Conservation (phyloP, 2,113 vertebrate species). For the Tychaedon coryphoeus region DNA sequence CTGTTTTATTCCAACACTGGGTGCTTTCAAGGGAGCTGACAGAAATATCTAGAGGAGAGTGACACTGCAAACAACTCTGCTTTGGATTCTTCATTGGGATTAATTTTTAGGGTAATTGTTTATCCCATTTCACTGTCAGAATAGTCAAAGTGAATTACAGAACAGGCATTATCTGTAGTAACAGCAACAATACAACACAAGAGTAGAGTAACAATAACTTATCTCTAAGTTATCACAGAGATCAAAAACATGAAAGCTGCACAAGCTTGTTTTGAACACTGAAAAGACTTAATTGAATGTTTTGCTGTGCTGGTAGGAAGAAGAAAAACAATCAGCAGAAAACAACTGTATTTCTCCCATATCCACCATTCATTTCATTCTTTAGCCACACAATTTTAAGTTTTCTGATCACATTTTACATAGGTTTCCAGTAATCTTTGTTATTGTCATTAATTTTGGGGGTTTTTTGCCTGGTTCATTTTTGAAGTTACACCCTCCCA, state of each 20-base stretch:
- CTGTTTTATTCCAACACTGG: neutral
- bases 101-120: neutral
- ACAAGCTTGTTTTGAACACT: neutral
- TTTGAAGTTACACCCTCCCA: neutral
- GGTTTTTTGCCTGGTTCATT: neutral
- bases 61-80: neutral
- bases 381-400: neutral
- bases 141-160: neutral
- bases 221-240: neutral
- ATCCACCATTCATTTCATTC: neutral
- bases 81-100: neutral
- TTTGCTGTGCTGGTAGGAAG: neutral
- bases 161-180: neutral
- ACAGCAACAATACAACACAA: neutral
- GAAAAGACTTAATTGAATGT: neutral
- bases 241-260: neutral
- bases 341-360: neutral
- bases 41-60: neutral
- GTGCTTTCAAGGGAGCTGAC: neutral
- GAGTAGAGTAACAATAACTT: neutral
- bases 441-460: neutral
- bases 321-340: neutral
- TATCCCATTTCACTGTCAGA: neutral
- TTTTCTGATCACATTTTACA: neutral
- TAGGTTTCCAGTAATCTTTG: neutral